Percentiles rank a stretch among this genome's conserved stretches.
These are phyloP conservation scores for Scelioninae gen. 2 DNA, from an alignment of 2,888 invertebrate genomes.

Conservation along the genomic window DNA sequence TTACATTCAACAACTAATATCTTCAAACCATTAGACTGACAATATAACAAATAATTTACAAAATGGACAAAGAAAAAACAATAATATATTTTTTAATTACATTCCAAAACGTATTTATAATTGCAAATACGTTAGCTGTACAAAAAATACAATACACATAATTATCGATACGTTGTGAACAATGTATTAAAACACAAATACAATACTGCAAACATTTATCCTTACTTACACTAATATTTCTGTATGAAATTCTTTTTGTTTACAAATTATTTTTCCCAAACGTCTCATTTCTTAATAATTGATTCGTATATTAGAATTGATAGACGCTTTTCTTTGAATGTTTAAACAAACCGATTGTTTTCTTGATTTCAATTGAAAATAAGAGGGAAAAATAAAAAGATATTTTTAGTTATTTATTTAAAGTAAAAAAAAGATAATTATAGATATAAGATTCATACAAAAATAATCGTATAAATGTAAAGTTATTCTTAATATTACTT, in stretches of 20 bases:
- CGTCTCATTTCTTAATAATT: too few species aligned
- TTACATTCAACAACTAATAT: background rate
- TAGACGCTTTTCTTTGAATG: background rate
- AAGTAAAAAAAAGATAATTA: too few species aligned
- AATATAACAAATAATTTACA: background rate
- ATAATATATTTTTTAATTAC: slow-evolving; percentile 1
- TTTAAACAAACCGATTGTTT: slow-evolving; percentile 4
- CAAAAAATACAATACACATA: slow-evolving; percentile 15
- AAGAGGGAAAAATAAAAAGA: too few species aligned
- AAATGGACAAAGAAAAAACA: background rate
- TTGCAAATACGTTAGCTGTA: slow-evolving; percentile 20
- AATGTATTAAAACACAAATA: slow-evolving; percentile 13
- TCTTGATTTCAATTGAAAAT: too few species aligned
- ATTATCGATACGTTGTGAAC: slow-evolving; percentile 1
- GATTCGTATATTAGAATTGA: background rate
- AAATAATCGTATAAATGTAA: too few species aligned
- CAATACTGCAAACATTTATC: slow-evolving; percentile 21
- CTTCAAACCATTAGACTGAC: background rate
- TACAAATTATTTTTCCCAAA: too few species aligned
- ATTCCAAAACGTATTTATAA: slow-evolving; percentile 4
- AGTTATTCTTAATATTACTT: background rate
- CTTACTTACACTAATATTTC: too few species aligned
- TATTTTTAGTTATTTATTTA: too few species aligned
- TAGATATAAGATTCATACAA: too few species aligned
- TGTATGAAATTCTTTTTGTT: too few species aligned